Evolutionary conservation across 2,888 invertebrate genomes (phyloP).

Genomic region (Agelastica alni): DNA sequence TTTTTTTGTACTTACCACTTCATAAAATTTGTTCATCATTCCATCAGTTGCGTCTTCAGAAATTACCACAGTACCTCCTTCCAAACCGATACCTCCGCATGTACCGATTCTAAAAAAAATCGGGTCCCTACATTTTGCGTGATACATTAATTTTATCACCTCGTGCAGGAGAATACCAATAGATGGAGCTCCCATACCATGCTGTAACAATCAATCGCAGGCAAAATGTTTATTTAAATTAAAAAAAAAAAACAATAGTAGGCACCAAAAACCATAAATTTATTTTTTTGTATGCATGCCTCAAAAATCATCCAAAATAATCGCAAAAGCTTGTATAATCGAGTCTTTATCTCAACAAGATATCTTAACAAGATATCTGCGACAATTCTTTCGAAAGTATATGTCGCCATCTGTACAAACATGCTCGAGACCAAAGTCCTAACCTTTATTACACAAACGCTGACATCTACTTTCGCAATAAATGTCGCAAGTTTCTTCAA

Average conservation of each 20-base stretch:
- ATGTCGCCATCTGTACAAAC: too few species aligned
- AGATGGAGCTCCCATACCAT: constrained; percentile 98
- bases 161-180: constrained; percentile 95
- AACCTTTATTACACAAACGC: too few species aligned
- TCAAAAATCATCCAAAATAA: too few species aligned
- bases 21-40: constrained; percentile 77
- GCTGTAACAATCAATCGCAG: constrained; percentile 67
- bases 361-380: too few species aligned
- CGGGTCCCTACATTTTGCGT: constrained; percentile 85
- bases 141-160: constrained; percentile 93
- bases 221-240: too few species aligned
- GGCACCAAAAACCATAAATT: not conserved
- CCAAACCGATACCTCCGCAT: constrained; percentile 90
- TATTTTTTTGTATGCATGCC: not conserved
- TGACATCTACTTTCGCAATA: too few species aligned
- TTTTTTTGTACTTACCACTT: constrained; percentile 68
- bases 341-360: too few species aligned
- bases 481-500: too few species aligned
- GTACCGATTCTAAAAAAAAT: constrained; percentile 93
- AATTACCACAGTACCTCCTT: constrained; percentile 92
- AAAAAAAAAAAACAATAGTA: not conserved
- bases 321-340: too few species aligned
- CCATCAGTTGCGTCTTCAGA: constrained; percentile 92
- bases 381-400: too few species aligned
- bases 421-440: too few species aligned